phyloP scores from a whole-genome alignment of 2,888 invertebrate genomes.

The Lycophotia porphyrea region DNA sequence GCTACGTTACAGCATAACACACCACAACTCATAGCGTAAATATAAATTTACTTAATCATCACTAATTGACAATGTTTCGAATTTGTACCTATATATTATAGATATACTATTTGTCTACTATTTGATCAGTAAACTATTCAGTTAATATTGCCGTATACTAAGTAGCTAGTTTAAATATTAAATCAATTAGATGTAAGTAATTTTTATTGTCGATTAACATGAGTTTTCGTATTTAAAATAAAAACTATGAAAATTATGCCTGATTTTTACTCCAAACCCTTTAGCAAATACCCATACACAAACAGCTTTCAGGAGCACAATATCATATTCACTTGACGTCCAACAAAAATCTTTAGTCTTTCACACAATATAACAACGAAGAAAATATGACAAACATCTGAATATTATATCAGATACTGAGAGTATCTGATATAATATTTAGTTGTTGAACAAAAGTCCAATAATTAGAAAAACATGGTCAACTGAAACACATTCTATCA shows the following conservation, averaged over 20 bases:
- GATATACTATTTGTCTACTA: conserved; percentile 74
- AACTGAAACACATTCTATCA: not conserved
- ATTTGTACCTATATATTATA: conserved; percentile 76
- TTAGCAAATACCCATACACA: conserved; percentile 3
- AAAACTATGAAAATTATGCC: conserved; percentile 69
- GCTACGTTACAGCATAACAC: conserved; percentile 61
- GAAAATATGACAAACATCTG: conserved; percentile 6
- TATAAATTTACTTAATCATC: conserved; percentile 66
- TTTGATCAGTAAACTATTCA: conserved; percentile 74
- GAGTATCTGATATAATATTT: too few relatives aligned
- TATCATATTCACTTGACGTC: not conserved
- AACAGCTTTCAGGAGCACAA: not conserved
- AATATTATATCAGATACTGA: not conserved
- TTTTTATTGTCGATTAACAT: conserved; percentile 81
- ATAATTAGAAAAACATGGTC: not conserved
- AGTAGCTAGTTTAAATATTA: conserved; percentile 83
- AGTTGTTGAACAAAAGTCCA: not conserved
- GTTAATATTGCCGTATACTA: conserved; percentile 77
- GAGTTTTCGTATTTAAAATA: conserved; percentile 80
- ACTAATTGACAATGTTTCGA: conserved; percentile 75
- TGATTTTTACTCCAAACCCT: conserved; percentile 42
- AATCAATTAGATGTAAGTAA: conserved; percentile 80
- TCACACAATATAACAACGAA: not conserved
- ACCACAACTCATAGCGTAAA: conserved; percentile 65
- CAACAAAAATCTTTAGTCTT: not conserved